Evolutionary conservation across 2,113 vertebrate genomes (phyloP).

Genomic region (Carassius auratus): DNA sequence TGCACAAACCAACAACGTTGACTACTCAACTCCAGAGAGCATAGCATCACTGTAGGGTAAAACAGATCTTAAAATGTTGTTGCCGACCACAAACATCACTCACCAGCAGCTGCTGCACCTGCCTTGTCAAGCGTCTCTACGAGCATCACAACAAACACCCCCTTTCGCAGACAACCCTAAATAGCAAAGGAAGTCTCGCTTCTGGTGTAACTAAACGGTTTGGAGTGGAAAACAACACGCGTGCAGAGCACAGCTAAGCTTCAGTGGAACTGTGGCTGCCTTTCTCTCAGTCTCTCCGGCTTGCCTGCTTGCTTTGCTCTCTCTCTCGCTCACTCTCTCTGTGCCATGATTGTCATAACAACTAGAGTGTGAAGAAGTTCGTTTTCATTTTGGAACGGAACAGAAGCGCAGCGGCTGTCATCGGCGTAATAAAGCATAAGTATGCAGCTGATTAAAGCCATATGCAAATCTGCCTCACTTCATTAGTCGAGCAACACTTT

Average conservation of each 20-base stretch:
- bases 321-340: slow-evolving; percentile 72
- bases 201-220: neutral
- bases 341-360: slow-evolving; percentile 92
- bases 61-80: slow-evolving; percentile 3
- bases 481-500: slow-evolving; percentile 98
- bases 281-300: slow-evolving; percentile 59
- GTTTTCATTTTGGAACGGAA: slow-evolving; percentile 89
- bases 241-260: slow-evolving; percentile 68
- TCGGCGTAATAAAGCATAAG: slow-evolving; percentile 99
- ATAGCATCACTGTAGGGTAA: neutral
- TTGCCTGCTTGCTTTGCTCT: slow-evolving; percentile 65
- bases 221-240: slow-evolving; percentile 62
- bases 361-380: slow-evolving; percentile 91
- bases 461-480: slow-evolving; percentile 97
- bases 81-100: slow-evolving; percentile 54
- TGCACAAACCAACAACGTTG: neutral
- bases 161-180: slow-evolving; percentile 1
- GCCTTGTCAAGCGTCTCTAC: slow-evolving; percentile 71
- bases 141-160: slow-evolving; percentile 55
- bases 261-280: slow-evolving; percentile 59
- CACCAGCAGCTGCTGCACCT: slow-evolving; percentile 69
- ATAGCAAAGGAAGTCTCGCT: slow-evolving; percentile 9
- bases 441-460: slow-evolving; percentile 99
- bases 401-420: slow-evolving; percentile 99
- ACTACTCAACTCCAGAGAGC: neutral